Base-by-base conservation (phyloP, 1,140 invertebrate species). In the Condylostylus longicornis region DNA sequence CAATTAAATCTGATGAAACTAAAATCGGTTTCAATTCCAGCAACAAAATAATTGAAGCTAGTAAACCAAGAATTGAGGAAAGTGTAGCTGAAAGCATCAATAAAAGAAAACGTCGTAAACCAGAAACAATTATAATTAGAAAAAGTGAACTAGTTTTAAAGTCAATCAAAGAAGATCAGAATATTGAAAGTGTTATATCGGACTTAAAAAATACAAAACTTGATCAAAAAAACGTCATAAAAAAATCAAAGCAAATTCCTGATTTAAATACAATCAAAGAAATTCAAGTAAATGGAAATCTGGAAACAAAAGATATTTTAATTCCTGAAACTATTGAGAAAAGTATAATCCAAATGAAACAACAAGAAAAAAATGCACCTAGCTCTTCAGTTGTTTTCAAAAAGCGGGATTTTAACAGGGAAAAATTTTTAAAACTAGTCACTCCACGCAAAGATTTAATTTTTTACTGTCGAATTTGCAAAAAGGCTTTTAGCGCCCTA, bases 401-500 rank as follows among this genome's bases (percentile, higher is more conserved):
- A n/a, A n/a, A 20, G 10, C 4, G n/a, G n/a, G n/a, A n/a, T n/a
- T n/a, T n/a, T n/a, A n/a, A n/a, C n/a, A n/a, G n/a, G n/a, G 20
- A 35, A 6, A 15, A 2, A 4, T 15, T 18, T 12, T 9, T 15
- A 14, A 15, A 35, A 27, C 10, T 17, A 15, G 18, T n/a, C n/a
- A n/a, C n/a, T n/a, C n/a, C n/a, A n/a, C n/a, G 29, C 18, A 19
- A 23, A 23, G 15, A 53, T 28, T 18, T 58, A 34, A 42, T 42
- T 1, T 58, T 54, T 23, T 50, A 50, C n/a, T 61, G 58, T 42
- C 57, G 54, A 18, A 54, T 57, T 17, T 61, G 58, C 31, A 35
- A 53, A 21, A 61, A 49, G 18, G 60, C 58, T 48, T 64, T 63
- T 45, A 49, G 55, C 19, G 56, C 58, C 7, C 46, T 61, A 1